A percentile compares a stretch with the other conserved stretches of the same genome.
phyloP scores from a whole-genome alignment of 2,113 vertebrate genomes.

The Loxodonta africana region DNA sequence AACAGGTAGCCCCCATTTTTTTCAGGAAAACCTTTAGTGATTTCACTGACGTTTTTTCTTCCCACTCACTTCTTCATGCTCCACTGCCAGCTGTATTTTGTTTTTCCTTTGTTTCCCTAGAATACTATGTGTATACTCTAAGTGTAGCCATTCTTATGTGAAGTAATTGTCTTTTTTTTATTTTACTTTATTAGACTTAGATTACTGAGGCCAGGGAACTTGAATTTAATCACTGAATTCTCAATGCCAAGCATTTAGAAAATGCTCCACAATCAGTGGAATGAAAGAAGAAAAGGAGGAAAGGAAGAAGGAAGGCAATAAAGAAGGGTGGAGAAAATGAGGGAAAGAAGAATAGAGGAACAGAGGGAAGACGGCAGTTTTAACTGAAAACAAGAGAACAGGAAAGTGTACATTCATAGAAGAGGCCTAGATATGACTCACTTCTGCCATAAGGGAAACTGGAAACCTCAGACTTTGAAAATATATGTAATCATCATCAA shows the following conservation, averaged over 20 bases:
- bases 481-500: neutral
- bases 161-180: neutral
- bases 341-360: too few species aligned
- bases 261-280: neutral
- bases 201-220: neutral
- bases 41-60: neutral
- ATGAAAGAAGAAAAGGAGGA: neutral
- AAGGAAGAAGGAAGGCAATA: neutral
- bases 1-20: neutral
- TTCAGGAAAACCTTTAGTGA: neutral
- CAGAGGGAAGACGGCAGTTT: neutral
- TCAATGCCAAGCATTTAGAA: neutral
- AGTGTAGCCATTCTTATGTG: neutral
- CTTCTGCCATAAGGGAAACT: neutral
- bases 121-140: neutral
- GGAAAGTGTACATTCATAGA: neutral
- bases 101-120: neutral
- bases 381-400: neutral
- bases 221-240: neutral
- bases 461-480: neutral
- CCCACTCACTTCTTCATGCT: neutral
- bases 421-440: neutral
- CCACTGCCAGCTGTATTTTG: neutral
- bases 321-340: too few species aligned
- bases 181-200: too few species aligned